Evolutionary conservation across 2,113 vertebrate genomes (phyloP).

Genomic region (Thunnus maccoyii): DNA sequence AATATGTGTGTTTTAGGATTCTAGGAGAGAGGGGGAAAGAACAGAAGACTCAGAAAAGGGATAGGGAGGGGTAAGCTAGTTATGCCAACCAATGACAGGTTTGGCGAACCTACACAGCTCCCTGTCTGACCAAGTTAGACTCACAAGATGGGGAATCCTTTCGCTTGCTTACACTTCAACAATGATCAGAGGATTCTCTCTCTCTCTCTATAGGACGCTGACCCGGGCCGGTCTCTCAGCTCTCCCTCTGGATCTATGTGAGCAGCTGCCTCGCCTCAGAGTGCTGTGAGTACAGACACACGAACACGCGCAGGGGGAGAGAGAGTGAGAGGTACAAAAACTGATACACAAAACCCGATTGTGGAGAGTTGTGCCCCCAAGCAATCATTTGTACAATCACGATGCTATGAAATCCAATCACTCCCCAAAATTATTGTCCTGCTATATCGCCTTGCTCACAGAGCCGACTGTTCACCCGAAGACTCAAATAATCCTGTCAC

Average conservation of each 20-base stretch:
- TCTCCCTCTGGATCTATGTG: slow-evolving; percentile 92
- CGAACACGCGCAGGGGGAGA: not conserved
- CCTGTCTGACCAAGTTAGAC: slow-evolving; percentile 66
- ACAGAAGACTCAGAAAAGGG: slow-evolving; percentile 17
- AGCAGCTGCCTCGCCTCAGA: slow-evolving; percentile 92
- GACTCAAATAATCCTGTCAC: slow-evolving; percentile 55
- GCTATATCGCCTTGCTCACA: slow-evolving; percentile 47
- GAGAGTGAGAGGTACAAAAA: slow-evolving; percentile 50
- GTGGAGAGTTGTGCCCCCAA: slow-evolving; percentile 41
- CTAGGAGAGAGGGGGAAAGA: slow-evolving; percentile 11
- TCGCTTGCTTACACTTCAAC: slow-evolving; percentile 65
- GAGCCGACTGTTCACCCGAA: slow-evolving; percentile 31
- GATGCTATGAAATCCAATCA: slow-evolving; percentile 67
- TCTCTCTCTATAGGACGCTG: slow-evolving; percentile 86
- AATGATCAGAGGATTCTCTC: slow-evolving; percentile 67
- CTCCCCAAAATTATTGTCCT: slow-evolving; percentile 41
- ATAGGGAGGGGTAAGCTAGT: slow-evolving; percentile 41
- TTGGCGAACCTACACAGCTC: slow-evolving; percentile 59
- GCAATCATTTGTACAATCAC: slow-evolving; percentile 56
- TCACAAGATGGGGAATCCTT: slow-evolving; percentile 58
- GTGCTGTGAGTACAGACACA: slow-evolving; percentile 90
- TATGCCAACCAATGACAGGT: slow-evolving; percentile 64
- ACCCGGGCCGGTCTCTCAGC: slow-evolving; percentile 90
- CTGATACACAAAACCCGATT: slow-evolving; percentile 56
- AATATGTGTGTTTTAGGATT: slow-evolving; percentile 41